A percentile compares a stretch with the other conserved stretches of the same genome.
phyloP scores from a whole-genome alignment of 2,113 vertebrate genomes.

The Chunga burmeisteri region DNA sequence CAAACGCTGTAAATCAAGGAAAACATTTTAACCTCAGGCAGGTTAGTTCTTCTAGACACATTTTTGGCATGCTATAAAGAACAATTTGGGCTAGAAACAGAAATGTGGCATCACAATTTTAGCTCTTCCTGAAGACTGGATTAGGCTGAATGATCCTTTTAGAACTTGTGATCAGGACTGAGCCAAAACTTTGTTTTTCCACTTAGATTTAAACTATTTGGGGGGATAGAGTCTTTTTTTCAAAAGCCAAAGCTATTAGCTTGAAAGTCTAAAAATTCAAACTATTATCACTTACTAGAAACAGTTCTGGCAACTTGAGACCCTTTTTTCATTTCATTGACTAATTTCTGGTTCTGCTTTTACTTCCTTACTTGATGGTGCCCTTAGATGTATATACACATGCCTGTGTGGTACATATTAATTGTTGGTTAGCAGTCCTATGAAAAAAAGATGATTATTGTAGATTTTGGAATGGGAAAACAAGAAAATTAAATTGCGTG shows the following conservation, averaged over 20 bases:
- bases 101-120: background rate
- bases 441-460: background rate
- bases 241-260: background rate
- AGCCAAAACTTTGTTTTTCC: background rate
- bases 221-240: background rate
- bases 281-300: background rate
- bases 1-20: conserved; percentile 32
- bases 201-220: background rate
- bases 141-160: background rate
- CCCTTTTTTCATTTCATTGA: background rate
- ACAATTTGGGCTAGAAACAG: background rate
- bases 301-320: background rate
- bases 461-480: background rate
- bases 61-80: background rate
- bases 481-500: background rate
- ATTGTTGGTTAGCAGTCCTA: background rate
- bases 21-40: background rate
- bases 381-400: background rate
- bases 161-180: background rate
- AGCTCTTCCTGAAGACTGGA: background rate
- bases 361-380: background rate
- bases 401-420: background rate
- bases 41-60: background rate
- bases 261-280: background rate
- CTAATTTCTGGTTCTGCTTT: background rate